These are phyloP conservation scores for Meles meles DNA, from an alignment of 2,113 vertebrate genomes.

Conservation along the genomic window DNA sequence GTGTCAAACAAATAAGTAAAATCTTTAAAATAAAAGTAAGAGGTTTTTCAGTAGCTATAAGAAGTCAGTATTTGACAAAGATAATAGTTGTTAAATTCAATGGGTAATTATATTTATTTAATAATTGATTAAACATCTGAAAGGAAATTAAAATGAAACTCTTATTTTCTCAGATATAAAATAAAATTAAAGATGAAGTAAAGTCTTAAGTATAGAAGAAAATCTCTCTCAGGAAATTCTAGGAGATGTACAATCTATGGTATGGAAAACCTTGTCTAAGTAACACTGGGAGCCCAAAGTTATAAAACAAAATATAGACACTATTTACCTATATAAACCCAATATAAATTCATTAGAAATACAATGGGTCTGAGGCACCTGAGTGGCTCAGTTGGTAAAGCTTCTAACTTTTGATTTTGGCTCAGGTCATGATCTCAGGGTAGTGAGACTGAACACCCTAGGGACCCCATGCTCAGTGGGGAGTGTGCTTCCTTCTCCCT, in stretches of 20 bases:
- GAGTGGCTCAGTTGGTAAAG: background rate
- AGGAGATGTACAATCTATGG: background rate
- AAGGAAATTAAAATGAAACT: background rate
- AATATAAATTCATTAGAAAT: background rate
- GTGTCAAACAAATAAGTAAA: too few species aligned
- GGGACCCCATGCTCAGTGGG: background rate
- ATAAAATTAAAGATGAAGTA: background rate
- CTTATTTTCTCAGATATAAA: background rate
- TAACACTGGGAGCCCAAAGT: background rate
- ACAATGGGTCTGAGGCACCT: background rate
- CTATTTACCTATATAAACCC: background rate
- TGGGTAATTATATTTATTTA: background rate
- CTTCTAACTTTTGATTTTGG: background rate
- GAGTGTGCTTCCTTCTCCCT: background rate
- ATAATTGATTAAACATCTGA: background rate
- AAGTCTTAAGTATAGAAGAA: background rate
- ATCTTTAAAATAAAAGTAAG: background rate
- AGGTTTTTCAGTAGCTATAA: background rate
- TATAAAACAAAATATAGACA: background rate
- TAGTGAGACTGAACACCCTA: background rate
- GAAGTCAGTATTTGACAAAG: background rate
- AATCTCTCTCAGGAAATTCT: background rate
- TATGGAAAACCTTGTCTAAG: background rate
- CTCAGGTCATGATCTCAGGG: background rate
- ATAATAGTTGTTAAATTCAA: background rate